Conservation (phyloP, 2,113 vertebrate genomes). For the Aegypius monachus region DNA sequence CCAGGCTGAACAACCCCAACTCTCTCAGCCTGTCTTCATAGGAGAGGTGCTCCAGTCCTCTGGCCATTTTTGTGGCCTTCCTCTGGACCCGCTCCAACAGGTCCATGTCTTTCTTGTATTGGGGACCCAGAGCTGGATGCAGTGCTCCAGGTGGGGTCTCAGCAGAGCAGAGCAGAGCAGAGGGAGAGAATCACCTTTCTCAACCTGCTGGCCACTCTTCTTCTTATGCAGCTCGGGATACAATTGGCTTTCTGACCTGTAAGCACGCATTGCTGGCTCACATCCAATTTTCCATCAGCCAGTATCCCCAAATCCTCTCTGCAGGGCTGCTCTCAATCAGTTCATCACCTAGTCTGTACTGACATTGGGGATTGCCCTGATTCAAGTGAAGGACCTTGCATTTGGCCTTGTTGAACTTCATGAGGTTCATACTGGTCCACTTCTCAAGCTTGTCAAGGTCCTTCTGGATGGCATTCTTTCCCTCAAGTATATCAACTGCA, state of each 20-base stretch:
- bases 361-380: neutral
- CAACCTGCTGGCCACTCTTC: neutral
- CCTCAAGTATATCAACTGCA: neutral
- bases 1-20: neutral
- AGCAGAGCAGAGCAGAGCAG: neutral
- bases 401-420: neutral
- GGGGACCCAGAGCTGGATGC: neutral
- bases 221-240: neutral
- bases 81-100: neutral
- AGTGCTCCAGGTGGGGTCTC: neutral
- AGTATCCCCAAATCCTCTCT: neutral
- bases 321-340: neutral
- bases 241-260: neutral
- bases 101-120: neutral
- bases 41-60: neutral
- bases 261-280: neutral
- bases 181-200: neutral
- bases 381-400: neutral
- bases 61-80: neutral
- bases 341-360: neutral
- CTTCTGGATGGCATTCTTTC: neutral
- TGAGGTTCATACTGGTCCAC: neutral
- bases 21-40: neutral
- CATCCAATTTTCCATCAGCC: neutral
- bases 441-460: neutral